Evolutionary conservation across 2,888 invertebrate genomes (phyloP), one percentile per base, ranked within the genome.

Genomic region (Cremastobaeus sp.): DNA sequence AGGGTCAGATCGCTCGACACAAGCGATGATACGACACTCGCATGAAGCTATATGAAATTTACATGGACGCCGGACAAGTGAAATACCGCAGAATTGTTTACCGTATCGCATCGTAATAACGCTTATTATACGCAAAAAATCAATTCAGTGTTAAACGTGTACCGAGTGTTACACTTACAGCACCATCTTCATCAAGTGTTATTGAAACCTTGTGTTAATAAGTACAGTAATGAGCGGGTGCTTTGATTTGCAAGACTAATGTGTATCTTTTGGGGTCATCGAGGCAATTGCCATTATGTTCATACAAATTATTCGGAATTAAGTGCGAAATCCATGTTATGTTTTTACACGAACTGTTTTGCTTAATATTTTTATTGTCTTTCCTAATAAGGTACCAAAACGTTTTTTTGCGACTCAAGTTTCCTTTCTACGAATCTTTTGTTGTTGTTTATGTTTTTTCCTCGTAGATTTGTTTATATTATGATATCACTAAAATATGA

Each of bases 1-100:
- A 69, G 69, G 66, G 69, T 69, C 69, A 69, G 54, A 69, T 48
- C 48, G 65, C 37, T 66, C 47, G 55, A 55, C 37, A 47, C 17
- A 39, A 39, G 69, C 30, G 55, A 54, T 62, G 47, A 62, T 37
- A 45, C 55, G 62, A 62, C 47, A 70, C 54, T 39, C 32, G 25
- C 28, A 30, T 32, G 54, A 45, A 25, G 62, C 54, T 54, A 62
- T 62, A n/a, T n/a, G 60, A 60, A 60, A 69, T 69, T 69, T 69
- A 69, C 54, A 60, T 54, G 41, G 54, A 60, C 52, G 43, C 45
- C 15, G 15, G 18, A 43, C 47, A 45, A 41, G 47, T 6, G 21
- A 54, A 52, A 55, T 47, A 34, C 47, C 47, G 34, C 69, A 15
- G 37, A 47, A 62, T 47, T 69, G 34, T 68, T 57, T 68, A 25